phyloP scores from a whole-genome alignment of 2,797 vertebrate genomes.

The Urophycis tenuis region DNA sequence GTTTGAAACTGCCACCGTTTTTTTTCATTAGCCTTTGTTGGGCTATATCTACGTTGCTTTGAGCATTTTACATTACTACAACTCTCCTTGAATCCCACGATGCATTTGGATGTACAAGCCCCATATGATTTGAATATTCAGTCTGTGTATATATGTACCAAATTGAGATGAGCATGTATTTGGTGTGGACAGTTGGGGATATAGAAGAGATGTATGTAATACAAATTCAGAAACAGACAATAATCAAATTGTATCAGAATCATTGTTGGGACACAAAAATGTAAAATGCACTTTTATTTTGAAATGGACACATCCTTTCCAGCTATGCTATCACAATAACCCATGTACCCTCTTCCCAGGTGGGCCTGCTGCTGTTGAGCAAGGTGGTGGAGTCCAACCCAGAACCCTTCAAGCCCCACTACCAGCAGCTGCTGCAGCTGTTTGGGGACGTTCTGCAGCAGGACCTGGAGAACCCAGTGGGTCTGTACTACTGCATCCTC shows the following conservation, averaged over 20 bases:
- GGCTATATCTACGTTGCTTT: no score
- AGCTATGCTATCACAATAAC: neutral
- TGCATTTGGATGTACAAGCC: no score
- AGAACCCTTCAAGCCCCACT: conserved; percentile 76
- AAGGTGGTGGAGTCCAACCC: conserved; percentile 80
- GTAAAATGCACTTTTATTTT: neutral
- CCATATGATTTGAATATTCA: neutral
- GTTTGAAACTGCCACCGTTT: no score
- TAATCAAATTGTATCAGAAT: neutral
- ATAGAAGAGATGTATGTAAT: neutral
- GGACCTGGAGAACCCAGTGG: conserved; percentile 69
- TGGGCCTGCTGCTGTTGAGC: conserved; percentile 79
- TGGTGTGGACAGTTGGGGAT: neutral
- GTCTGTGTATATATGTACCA: no score
- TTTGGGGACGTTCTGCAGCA: conserved; percentile 70
- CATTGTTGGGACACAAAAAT: neutral
- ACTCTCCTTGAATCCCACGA: no score
- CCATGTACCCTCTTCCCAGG: conserved; percentile 44
- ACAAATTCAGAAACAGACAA: no score
- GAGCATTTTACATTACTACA: no score
- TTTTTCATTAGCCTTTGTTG: no score
- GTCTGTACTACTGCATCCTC: conserved; percentile 80
- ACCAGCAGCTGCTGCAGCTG: conserved; percentile 76
- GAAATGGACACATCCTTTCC: no score
- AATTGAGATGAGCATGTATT: neutral